Percentiles rank a stretch among this genome's conserved stretches.
phyloP scores from a whole-genome alignment of 1,140 invertebrate species.

The Venustaconcha ellipsiformis region DNA sequence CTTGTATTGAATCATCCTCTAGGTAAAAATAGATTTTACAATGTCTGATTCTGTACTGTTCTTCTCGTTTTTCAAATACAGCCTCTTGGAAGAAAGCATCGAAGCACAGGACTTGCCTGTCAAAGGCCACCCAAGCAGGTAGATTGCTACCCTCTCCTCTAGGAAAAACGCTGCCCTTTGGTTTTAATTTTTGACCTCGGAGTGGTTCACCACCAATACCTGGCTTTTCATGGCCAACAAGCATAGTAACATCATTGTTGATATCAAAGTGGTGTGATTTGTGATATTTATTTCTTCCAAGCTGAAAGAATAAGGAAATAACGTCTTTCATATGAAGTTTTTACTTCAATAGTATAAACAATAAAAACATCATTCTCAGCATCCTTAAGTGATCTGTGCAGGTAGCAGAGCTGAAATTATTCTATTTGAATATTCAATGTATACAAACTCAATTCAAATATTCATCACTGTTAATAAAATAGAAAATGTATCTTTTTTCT shows the following conservation, averaged over 20 bases:
- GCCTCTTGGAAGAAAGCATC: conserved; percentile 69
- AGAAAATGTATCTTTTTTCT: neutral
- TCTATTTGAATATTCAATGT: neutral
- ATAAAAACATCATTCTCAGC: neutral
- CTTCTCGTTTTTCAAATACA: conserved; percentile 66
- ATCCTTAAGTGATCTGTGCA: neutral
- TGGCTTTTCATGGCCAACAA: conserved; percentile 65
- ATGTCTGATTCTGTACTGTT: conserved; percentile 66
- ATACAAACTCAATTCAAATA: neutral
- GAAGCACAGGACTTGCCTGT: conserved; percentile 77
- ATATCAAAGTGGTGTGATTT: conserved; percentile 69
- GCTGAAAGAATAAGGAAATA: conserved; percentile 46
- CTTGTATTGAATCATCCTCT: conserved; percentile 70
- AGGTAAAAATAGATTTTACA: conserved; percentile 70
- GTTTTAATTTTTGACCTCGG: conserved; percentile 61
- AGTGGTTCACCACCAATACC: conserved; percentile 68
- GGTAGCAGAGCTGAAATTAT: neutral
- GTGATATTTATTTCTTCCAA: conserved; percentile 69
- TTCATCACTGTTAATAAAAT: neutral
- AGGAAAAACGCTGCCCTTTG: conserved; percentile 59
- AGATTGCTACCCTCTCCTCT: conserved; percentile 76
- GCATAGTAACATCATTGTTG: conserved; percentile 62
- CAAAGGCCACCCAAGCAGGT: conserved; percentile 87
- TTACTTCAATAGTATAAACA: neutral
- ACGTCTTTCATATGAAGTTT: neutral